phyloP scores from a whole-genome alignment of 2,113 vertebrate species.

The Rallus limicola region DNA sequence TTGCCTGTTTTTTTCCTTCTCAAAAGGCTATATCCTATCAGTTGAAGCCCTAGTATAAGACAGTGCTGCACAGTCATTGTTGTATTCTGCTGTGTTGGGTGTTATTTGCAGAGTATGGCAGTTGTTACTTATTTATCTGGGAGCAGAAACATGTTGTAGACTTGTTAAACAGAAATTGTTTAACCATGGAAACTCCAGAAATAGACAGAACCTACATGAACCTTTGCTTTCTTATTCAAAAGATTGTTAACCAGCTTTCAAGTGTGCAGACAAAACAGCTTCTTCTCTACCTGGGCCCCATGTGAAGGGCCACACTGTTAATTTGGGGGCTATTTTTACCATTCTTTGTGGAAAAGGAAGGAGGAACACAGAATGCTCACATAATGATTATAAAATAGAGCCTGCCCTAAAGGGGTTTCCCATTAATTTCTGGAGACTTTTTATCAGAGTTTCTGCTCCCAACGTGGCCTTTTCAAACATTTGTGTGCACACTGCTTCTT shows the following conservation, averaged over 20 bases:
- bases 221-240: not conserved
- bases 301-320: not conserved
- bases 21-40: not conserved
- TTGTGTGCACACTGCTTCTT: not conserved
- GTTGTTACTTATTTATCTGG: not conserved
- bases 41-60: not conserved
- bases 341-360: not conserved
- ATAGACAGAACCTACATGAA: not conserved
- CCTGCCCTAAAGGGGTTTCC: not conserved
- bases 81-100: not conserved
- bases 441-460: not conserved
- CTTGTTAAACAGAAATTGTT: slow-evolving; percentile 34
- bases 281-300: not conserved
- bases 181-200: slow-evolving; percentile 12
- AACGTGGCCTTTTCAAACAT: not conserved
- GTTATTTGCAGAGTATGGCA: not conserved
- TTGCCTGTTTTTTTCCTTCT: not conserved
- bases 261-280: not conserved
- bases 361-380: not conserved
- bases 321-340: not conserved
- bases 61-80: not conserved
- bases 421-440: not conserved
- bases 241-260: not conserved
- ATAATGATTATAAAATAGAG: not conserved
- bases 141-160: not conserved